Base-by-base conservation (phyloP, 2,888 invertebrate genomes). In the Habroteleia sp. region DNA sequence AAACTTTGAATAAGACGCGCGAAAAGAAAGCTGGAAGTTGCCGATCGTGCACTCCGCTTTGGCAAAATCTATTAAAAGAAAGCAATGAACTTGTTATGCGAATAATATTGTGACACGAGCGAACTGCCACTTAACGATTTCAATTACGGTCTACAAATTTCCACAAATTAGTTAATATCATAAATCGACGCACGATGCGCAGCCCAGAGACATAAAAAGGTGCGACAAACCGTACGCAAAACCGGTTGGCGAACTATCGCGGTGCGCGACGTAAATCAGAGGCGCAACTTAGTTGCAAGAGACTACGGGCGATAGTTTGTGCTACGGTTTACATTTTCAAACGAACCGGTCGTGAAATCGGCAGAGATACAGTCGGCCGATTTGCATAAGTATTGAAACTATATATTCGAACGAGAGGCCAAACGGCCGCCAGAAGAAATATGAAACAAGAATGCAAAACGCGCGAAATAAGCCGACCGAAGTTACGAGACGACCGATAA, bases 281-380 rank as follows among this genome's bases (percentile, higher is more conserved):
- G 44, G 11, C 1, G 62, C 63, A 52, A 63, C 63, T 33, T 48
- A 25, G 50, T 52, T 39, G 48, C 25, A 35, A 16, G 33, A 35
- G 41, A 7, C 39, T 48, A 31, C 50, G 41, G 42, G 50, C 50
- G 33, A 63, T 62, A 50, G 39, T 50, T 52, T 63, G 50, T 52
- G 46, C 39, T 31, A 41, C 62, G 50, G 46, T 48, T 63, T 63
- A 50, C 52, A 52, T 52, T 50, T 52, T 63, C 41, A 41, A 63
- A 63, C 14, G 63, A 63, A 63, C 63, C 63, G 63, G 63, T 63
- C 63, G 63, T 42, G 63, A 63, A 63, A 63, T 63, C 39, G 58
- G 35, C 44, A 33, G 33, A 56, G 25, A 52, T 48, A 33, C 52
- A 17, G 42, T 63, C 52, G 63, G 63, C 41, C 41, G 42, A 63